These are phyloP conservation scores for Gymnocheta viridis DNA, from an alignment of 2,888 invertebrate species.

Conservation along the genomic window DNA sequence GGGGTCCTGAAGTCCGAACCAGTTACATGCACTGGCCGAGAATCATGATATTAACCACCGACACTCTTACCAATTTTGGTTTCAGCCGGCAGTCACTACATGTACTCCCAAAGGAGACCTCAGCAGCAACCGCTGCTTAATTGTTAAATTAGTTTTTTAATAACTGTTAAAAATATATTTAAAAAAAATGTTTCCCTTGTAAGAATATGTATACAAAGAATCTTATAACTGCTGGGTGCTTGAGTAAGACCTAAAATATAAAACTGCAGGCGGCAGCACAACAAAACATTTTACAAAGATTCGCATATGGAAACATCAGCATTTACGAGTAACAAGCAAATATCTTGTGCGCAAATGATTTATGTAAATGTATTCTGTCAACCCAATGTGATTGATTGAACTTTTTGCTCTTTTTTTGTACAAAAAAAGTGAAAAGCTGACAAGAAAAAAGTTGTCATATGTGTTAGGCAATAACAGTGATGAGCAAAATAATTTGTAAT, in stretches of 20 bases:
- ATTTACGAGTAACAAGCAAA: conserved; percentile 43
- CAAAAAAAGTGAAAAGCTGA: conserved; percentile 14
- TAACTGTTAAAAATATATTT: no score
- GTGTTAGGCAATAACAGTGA: neutral
- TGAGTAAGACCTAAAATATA: neutral
- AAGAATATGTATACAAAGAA: neutral
- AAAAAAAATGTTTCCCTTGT: no score
- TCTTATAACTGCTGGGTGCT: neutral
- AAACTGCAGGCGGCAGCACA: neutral
- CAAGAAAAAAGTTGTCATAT: neutral
- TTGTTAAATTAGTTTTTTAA: no score
- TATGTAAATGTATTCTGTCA: conserved; percentile 64
- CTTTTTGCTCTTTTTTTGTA: neutral
- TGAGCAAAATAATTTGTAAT: neutral
- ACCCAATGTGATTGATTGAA: conserved; percentile 61
- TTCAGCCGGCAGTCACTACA: no score
- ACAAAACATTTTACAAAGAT: conserved; percentile 11
- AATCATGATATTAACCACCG: no score
- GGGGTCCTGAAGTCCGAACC: no score
- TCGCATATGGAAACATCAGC: conserved; percentile 49
- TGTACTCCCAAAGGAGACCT: no score
- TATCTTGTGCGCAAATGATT: conserved; percentile 55
- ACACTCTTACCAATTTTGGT: no score
- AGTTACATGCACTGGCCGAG: no score
- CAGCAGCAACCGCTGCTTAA: no score